These are phyloP conservation scores for Miltochrista miniata DNA, from an alignment of 2,888 invertebrate species.

Conservation along the genomic window DNA sequence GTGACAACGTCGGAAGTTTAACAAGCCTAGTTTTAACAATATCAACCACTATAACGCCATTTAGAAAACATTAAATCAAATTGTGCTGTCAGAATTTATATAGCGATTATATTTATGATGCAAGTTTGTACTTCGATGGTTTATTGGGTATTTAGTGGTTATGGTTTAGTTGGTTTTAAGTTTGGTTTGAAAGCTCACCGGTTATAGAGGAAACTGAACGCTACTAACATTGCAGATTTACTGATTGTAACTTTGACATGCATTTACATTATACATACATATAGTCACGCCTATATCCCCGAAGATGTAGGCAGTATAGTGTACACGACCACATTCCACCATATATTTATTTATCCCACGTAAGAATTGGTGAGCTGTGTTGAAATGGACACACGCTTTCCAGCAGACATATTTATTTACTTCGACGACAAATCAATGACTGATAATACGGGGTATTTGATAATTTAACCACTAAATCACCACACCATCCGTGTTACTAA, in stretches of 20 bases:
- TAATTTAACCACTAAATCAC: background rate
- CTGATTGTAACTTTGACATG: no score
- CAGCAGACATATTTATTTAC: no score
- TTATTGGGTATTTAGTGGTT: conserved; percentile 33
- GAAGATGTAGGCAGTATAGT: no score
- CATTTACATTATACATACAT: no score
- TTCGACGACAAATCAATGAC: no score
- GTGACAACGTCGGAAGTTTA: conserved; percentile 78
- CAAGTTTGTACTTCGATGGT: conserved; percentile 36
- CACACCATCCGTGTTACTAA: background rate
- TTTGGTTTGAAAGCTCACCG: conserved; percentile 14
- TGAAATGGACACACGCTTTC: no score
- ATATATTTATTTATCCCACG: no score
- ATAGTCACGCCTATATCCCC: no score
- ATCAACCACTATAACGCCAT: conserved; percentile 49
- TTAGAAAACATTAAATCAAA: conserved; percentile 48
- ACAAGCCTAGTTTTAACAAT: conserved; percentile 63
- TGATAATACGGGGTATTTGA: background rate
- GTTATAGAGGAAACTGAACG: no score
- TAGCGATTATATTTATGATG: conserved; percentile 35
- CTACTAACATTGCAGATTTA: no score
- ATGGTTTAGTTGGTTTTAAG: conserved; percentile 18
- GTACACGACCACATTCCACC: no score
- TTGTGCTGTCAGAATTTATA: conserved; percentile 35
- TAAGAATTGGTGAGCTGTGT: no score